These are phyloP conservation scores for Mionectes olivaceus DNA, from an alignment of 2,797 vertebrate species.

Conservation along the genomic window DNA sequence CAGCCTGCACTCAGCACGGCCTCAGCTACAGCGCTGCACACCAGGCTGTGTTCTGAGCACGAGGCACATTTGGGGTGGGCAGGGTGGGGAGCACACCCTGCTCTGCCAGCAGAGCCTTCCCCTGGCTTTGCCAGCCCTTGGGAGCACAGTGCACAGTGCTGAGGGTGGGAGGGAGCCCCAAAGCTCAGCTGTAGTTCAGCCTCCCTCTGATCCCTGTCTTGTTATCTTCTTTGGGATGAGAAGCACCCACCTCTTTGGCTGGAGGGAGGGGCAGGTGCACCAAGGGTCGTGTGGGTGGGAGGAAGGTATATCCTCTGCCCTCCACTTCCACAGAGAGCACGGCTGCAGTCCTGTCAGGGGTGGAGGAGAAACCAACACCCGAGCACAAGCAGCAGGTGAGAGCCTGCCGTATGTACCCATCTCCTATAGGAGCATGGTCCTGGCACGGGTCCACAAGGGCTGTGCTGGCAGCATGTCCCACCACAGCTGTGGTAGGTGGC, in stretches of 20 bases:
- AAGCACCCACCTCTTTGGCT: not conserved
- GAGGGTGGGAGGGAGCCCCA: not conserved
- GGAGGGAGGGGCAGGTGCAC: not conserved
- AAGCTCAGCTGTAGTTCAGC: not conserved
- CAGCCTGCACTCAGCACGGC: not conserved
- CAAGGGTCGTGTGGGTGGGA: accelerated
- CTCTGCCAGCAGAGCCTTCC: not conserved
- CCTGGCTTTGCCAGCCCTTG: accelerated
- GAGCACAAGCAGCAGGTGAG: not conserved
- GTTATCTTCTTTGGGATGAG: not conserved
- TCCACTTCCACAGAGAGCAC: not conserved
- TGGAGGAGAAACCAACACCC: not conserved
- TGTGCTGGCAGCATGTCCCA: not conserved
- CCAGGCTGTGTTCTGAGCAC: not conserved
- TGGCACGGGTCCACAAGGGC: accelerated
- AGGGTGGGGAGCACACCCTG: not conserved
- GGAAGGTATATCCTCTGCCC: not conserved
- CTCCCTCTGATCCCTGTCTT: not conserved
- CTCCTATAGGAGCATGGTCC: not conserved
- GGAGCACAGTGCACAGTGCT: accelerated
- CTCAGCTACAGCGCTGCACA: not conserved
- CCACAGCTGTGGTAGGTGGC: accelerated
- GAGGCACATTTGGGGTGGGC: not conserved
- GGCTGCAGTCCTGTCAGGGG: accelerated
- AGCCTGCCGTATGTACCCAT: not conserved